phyloP scores from a whole-genome alignment of 1,140 invertebrate species.

The Nautilus pompilius region DNA sequence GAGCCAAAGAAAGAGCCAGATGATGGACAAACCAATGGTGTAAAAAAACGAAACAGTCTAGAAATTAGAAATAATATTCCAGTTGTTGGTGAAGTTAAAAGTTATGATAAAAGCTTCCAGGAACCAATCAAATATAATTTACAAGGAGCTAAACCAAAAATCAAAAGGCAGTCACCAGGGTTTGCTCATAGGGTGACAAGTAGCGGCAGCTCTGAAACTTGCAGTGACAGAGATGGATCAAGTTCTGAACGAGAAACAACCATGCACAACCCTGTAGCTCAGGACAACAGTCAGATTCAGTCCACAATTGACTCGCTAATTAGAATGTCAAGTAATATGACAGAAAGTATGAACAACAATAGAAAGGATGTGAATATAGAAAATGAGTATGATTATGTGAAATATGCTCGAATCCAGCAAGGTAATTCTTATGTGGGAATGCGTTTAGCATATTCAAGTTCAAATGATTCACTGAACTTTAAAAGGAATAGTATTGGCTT shows the following conservation, averaged over 20 bases:
- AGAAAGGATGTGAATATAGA: conserved; percentile 38
- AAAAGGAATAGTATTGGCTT: conserved; percentile 29
- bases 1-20: conserved; percentile 5
- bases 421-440: conserved; percentile 79
- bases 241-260: conserved; percentile 23
- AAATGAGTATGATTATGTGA: conserved; percentile 65
- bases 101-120: conserved; percentile 39
- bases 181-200: conserved; percentile 46
- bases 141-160: conserved; percentile 43
- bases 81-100: conserved; percentile 43
- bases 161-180: conserved; percentile 51
- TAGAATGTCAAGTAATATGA: no score
- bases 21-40: no score
- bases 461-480: conserved; percentile 31
- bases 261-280: neutral
- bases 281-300: neutral
- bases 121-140: conserved; percentile 19
- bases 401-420: conserved; percentile 73
- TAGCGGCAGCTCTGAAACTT: conserved; percentile 11
- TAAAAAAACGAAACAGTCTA: conserved; percentile 45
- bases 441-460: conserved; percentile 63
- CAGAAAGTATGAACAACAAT: neutral
- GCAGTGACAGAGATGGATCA: conserved; percentile 27
- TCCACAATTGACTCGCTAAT: neutral
- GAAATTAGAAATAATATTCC: conserved; percentile 54